Evolutionary conservation across 1,140 invertebrate genomes (phyloP).

Genomic region (Euwallacea similis): DNA sequence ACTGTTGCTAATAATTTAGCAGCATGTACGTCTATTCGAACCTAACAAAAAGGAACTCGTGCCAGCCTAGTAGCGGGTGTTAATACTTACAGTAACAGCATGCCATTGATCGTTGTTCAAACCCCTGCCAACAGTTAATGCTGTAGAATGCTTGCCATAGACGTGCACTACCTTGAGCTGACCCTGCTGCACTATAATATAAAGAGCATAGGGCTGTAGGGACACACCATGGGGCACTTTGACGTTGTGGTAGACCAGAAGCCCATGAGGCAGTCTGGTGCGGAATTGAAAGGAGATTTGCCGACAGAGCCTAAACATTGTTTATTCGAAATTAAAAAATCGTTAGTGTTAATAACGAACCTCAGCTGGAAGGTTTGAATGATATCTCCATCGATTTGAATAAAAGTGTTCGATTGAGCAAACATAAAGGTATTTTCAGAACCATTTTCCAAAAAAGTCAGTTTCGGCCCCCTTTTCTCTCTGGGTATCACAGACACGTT

Average conservation of each 20-base stretch:
- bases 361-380: slow-evolving; percentile 84
- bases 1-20: slow-evolving; percentile 79
- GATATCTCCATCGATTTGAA: slow-evolving; percentile 81
- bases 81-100: slow-evolving; percentile 66
- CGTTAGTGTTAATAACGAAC: slow-evolving; percentile 54
- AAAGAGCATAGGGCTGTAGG: slow-evolving; percentile 77
- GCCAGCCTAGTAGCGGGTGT: slow-evolving; percentile 1
- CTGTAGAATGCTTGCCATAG: slow-evolving; percentile 82
- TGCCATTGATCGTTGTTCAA: slow-evolving; percentile 90
- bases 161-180: slow-evolving; percentile 88
- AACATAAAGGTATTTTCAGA: slow-evolving; percentile 81
- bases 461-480: slow-evolving; percentile 70
- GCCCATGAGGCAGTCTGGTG: slow-evolving; percentile 80
- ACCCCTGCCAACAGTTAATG: slow-evolving; percentile 82
- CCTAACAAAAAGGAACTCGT: slow-evolving; percentile 48
- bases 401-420: slow-evolving; percentile 82
- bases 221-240: slow-evolving; percentile 77
- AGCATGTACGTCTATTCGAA: slow-evolving; percentile 80
- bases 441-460: slow-evolving; percentile 81
- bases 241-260: slow-evolving; percentile 86
- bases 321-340: background rate
- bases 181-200: slow-evolving; percentile 87
- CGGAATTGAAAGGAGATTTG: slow-evolving; percentile 87
- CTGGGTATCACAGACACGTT: slow-evolving; percentile 59
- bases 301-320: slow-evolving; percentile 69